Conservation (phyloP, 2,113 vertebrate genomes). For the Halcyon malimbica region DNA sequence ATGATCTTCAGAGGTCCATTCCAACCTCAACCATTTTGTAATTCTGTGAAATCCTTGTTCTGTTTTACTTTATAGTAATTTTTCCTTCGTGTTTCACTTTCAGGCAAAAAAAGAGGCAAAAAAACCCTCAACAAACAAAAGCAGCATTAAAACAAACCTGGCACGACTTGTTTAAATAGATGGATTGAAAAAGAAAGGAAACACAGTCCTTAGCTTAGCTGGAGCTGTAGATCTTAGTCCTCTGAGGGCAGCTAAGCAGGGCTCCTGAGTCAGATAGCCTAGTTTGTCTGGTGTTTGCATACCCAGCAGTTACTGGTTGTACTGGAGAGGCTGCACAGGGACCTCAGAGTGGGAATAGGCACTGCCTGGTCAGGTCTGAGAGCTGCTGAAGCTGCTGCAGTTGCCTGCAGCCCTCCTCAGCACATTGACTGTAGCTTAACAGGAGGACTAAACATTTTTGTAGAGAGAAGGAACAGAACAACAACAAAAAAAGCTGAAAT, state of each 20-base stretch:
- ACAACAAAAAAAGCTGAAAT: background rate
- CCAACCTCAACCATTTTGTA: background rate
- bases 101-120: background rate
- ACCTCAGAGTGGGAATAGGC: accelerated
- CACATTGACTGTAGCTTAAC: background rate
- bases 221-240: background rate
- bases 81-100: background rate
- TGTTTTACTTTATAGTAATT: background rate
- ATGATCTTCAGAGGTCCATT: background rate
- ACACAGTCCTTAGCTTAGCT: background rate
- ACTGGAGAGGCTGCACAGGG: background rate
- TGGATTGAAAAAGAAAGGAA: background rate
- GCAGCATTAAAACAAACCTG: background rate
- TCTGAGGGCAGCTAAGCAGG: background rate
- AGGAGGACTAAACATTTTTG: background rate
- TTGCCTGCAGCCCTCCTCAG: accelerated
- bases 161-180: background rate
- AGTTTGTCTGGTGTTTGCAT: background rate
- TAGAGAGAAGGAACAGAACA: background rate
- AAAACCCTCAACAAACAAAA: too few species aligned
- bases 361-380: too few species aligned
- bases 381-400: background rate
- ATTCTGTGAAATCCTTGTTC: background rate
- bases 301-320: background rate
- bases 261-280: background rate